Evolutionary conservation across 2,797 vertebrate genomes (phyloP).

Genomic region (Threskiornis aethiopicus): DNA sequence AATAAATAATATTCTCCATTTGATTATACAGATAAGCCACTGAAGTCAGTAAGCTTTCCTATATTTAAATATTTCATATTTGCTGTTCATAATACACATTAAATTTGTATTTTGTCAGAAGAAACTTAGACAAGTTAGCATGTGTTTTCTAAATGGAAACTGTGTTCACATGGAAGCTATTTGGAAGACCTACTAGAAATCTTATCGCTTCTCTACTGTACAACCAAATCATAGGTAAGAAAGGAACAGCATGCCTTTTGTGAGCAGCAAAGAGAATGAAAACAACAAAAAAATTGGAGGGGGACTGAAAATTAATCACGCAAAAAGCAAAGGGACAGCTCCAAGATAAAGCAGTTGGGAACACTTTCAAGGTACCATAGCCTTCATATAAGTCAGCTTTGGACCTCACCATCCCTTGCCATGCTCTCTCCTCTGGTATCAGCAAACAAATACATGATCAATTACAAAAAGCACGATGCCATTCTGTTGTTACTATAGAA

Average conservation of each 20-base stretch:
- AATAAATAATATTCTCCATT: neutral
- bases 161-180: neutral
- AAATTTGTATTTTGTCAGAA: neutral
- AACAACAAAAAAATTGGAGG: neutral
- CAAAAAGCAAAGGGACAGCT: neutral
- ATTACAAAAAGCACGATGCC: rapidly evolving
- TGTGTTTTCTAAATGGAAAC: neutral
- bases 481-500: neutral
- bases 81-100: neutral
- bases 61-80: neutral
- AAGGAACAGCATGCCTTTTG: neutral
- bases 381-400: rapidly evolving
- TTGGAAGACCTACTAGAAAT: neutral
- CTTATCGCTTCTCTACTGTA: neutral
- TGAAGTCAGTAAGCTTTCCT: neutral
- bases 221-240: neutral
- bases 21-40: neutral
- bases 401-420: neutral
- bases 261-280: neutral
- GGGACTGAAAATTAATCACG: neutral
- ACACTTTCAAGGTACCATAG: neutral
- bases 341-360: neutral
- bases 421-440: neutral
- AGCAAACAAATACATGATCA: neutral
- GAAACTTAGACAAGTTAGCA: neutral